Base-by-base conservation (phyloP, 2,888 invertebrate genomes). In the Acanthosepion esculentum region DNA sequence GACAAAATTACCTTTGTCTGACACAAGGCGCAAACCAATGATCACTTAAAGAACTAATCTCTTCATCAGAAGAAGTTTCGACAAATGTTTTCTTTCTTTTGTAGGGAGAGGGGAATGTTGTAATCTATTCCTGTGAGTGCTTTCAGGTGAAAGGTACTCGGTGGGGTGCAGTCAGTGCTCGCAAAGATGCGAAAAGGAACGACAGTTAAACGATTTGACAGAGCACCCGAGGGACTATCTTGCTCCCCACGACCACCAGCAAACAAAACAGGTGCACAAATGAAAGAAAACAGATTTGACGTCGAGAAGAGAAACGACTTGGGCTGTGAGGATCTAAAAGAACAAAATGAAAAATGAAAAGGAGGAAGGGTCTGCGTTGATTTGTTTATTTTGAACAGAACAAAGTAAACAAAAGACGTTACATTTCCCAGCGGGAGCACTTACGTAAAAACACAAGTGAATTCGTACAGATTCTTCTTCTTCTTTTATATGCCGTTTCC, bases 261-360 rank as follows among this genome's bases (percentile, higher is more conserved):
- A 78, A 78, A 78, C 18, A n/a, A 78, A 78, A 78, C 78, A 78
- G 78, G 78, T 78, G 78, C 78, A 78, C 78, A n/a, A 15, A 78
- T 78, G 78, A 78, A 78, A 78, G n/a, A 78, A 78, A 78, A 78
- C 78, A 78, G n/a, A 78, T 78, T 78, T 78, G n/a, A n/a, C n/a
- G n/a, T 10, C n/a, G 15, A 78, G 5, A 12, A 15, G n/a, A 15
- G 78, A 29, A 10, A 29, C 8, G 26, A 29, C 8, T 18, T 1
- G 78, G 29, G 78, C 0, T 0, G 8, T 29, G n/a, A 33, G 23
- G n/a, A n/a, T 29, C 8, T 23, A 23, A 26, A 26, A 23, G 8
- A 0, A 64, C 1, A 29, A 26, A 5, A 8, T n/a, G n/a, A 26
- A 15, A 33, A 10, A 18, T 23, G n/a, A 15, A n/a, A n/a, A n/a